These are phyloP conservation scores for Athalia cordata DNA, from an alignment of 2,888 invertebrate species.

Conservation along the genomic window DNA sequence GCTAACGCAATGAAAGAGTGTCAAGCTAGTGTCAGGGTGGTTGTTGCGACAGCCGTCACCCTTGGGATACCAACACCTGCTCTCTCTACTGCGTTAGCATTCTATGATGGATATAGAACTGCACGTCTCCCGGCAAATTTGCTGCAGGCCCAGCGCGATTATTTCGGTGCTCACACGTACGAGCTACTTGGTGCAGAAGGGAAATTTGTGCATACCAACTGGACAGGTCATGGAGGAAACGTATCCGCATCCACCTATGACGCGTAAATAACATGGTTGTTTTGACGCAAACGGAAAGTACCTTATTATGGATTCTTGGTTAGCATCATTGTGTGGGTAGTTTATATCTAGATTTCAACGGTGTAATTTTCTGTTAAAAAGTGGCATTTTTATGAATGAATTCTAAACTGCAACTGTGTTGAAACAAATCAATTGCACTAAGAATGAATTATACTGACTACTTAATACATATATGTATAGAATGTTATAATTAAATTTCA, in stretches of 20 bases:
- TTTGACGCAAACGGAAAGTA: not conserved
- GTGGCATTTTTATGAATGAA: slow-evolving; percentile 5
- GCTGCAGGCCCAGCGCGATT: slow-evolving; percentile 97
- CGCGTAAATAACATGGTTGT: slow-evolving; percentile 75
- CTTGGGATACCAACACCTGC: slow-evolving; percentile 96
- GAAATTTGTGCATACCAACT: slow-evolving; percentile 96
- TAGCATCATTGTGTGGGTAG: not conserved
- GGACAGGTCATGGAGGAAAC: slow-evolving; percentile 98
- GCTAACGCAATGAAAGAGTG: slow-evolving; percentile 86
- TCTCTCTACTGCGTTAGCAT: slow-evolving; percentile 93
- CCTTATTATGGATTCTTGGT: too few relatives aligned
- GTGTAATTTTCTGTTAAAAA: not conserved
- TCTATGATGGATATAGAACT: slow-evolving; percentile 97
- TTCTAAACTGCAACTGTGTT: not conserved
- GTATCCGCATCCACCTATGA: slow-evolving; percentile 95
- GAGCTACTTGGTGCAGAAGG: slow-evolving; percentile 92
- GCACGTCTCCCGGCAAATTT: slow-evolving; percentile 94
- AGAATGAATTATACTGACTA: too few relatives aligned
- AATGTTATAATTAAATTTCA: too few relatives aligned
- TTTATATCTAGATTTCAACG: not conserved
- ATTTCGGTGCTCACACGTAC: slow-evolving; percentile 99
- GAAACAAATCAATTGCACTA: not conserved
- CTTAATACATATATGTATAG: too few relatives aligned
- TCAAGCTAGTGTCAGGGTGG: slow-evolving; percentile 90
- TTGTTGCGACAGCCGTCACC: slow-evolving; percentile 82